Conservation (phyloP, 2,797 vertebrate genomes). For the Takifugu ocellatus region DNA sequence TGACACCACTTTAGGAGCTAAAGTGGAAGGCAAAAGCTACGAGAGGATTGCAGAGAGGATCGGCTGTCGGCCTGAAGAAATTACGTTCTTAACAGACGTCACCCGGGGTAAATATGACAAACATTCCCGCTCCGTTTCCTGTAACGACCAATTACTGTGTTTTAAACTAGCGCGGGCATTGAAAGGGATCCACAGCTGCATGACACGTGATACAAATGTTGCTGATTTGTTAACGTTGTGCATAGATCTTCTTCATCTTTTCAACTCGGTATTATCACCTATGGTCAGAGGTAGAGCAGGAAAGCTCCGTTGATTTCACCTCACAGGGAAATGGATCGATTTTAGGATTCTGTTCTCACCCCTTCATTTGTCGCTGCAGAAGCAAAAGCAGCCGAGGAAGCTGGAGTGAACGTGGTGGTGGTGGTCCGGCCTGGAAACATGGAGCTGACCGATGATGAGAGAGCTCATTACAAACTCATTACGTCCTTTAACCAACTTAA, state of each 20-base stretch:
- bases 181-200: too few species aligned
- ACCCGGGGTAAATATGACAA: constrained; percentile 69
- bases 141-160: too few species aligned
- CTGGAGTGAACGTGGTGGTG: constrained; percentile 83
- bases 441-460: constrained; percentile 90
- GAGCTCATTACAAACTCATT: constrained; percentile 82
- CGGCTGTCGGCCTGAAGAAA: constrained; percentile 86
- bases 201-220: too few species aligned
- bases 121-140: too few species aligned
- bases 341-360: background rate
- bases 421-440: constrained; percentile 91
- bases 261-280: too few species aligned
- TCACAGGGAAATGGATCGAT: too few species aligned
- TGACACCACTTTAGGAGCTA: constrained; percentile 90
- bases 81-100: constrained; percentile 91
- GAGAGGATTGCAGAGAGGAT: constrained; percentile 86
- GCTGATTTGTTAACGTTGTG: too few species aligned
- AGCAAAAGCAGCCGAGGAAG: constrained; percentile 91
- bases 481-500: constrained; percentile 87
- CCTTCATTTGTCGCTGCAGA: constrained; percentile 70
- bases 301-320: too few species aligned
- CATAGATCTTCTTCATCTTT: too few species aligned
- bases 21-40: constrained; percentile 94
- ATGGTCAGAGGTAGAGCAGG: too few species aligned
- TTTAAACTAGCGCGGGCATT: too few species aligned